phyloP scores from a whole-genome alignment of 2,888 invertebrate species.

The Drosophila stalkeri region DNA sequence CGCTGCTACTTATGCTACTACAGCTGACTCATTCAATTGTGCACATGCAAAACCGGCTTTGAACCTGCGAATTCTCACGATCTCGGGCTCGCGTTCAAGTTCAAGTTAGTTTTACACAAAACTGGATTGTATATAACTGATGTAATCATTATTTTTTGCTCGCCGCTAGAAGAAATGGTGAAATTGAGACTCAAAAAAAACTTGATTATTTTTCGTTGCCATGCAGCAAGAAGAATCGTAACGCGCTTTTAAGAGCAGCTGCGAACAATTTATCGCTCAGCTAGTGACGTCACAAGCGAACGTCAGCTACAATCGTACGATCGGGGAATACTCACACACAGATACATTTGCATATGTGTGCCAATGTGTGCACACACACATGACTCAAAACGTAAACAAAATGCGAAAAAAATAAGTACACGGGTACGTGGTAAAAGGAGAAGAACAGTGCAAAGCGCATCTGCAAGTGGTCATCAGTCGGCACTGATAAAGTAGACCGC shows the following conservation, averaged over 20 bases:
- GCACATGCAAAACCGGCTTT: conserved; percentile 43
- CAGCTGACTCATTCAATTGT: conserved; percentile 35
- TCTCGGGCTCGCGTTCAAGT: conserved; percentile 32
- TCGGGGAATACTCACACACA: conserved; percentile 23
- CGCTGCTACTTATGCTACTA: conserved; percentile 12
- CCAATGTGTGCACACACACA: conserved; percentile 25
- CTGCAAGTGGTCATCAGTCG: conserved; percentile 14
- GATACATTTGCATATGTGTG: conserved; percentile 3
- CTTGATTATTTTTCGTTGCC: conserved; percentile 43
- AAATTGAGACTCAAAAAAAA: conserved; percentile 16
- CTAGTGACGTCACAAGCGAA: conserved; percentile 46
- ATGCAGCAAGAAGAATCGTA: conserved; percentile 18
- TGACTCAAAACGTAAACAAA: conserved; percentile 49
- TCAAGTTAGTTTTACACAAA: conserved; percentile 50
- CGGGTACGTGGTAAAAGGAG: conserved; percentile 19
- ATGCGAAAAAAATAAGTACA: conserved; percentile 1
- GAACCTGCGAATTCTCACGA: conserved; percentile 26
- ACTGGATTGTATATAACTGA: conserved; percentile 41
- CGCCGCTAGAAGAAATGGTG: conserved; percentile 26
- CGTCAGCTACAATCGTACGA: conserved; percentile 42
- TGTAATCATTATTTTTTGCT: conserved; percentile 48
- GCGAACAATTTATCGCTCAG: conserved; percentile 4
- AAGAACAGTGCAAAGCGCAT: conserved; percentile 20
- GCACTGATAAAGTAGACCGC: conserved; percentile 13
- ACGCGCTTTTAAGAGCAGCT: conserved; percentile 22